phyloP scores from a whole-genome alignment of 2,113 vertebrate genomes.

The Grammomys dolichurus region DNA sequence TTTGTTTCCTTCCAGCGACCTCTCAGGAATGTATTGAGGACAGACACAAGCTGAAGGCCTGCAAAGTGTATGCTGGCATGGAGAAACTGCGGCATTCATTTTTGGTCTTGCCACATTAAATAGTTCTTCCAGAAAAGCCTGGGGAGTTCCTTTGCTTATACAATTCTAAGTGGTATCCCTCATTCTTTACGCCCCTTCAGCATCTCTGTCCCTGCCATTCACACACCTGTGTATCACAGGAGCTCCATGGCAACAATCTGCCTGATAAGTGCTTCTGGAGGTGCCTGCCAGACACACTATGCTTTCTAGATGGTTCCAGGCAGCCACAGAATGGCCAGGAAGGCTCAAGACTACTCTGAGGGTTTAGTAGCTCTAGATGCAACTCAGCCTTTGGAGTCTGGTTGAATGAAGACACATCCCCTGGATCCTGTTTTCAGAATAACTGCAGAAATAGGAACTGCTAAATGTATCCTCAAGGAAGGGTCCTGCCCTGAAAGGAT shows the following conservation, averaged over 20 bases:
- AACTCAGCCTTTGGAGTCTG: neutral
- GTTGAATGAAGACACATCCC: neutral
- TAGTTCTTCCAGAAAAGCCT: neutral
- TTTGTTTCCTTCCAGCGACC: neutral
- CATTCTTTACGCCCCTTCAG: fast-evolving
- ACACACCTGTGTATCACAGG: neutral
- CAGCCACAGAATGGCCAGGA: neutral
- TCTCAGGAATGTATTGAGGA: neutral
- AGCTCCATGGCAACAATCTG: neutral
- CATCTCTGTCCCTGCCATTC: neutral
- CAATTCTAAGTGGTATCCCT: fast-evolving
- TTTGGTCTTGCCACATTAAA: neutral
- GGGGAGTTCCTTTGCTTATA: neutral
- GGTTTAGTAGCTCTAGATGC: neutral
- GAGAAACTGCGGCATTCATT: neutral
- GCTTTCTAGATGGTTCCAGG: neutral
- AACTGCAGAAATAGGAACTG: too few relatives aligned
- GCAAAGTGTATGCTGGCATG: too few relatives aligned
- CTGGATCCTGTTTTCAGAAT: too few relatives aligned
- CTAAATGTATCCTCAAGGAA: neutral
- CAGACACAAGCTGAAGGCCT: neutral
- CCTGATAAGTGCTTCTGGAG: fast-evolving
- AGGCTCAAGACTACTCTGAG: neutral
- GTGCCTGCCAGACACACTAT: neutral
- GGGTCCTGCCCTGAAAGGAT: neutral